These are phyloP conservation scores for Isurus oxyrinchus DNA, from an alignment of 2,113 vertebrate species.

Conservation along the genomic window DNA sequence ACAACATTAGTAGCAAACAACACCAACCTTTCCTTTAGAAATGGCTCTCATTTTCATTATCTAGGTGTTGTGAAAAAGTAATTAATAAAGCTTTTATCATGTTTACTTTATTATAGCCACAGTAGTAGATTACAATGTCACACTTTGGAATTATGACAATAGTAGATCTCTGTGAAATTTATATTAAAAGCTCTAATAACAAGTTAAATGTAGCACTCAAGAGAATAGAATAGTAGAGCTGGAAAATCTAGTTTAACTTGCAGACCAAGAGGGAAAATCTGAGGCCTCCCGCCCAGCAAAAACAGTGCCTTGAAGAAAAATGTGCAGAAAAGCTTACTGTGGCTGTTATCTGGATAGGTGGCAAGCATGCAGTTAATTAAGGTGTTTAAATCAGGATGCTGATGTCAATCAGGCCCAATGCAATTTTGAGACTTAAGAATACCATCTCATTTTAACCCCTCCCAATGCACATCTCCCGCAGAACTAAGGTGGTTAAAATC, in stretches of 20 bases:
- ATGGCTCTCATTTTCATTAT: background rate
- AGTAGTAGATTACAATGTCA: background rate
- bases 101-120: background rate
- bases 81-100: background rate
- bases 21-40: background rate
- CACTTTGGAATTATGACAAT: background rate
- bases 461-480: background rate
- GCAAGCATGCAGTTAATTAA: background rate
- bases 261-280: background rate
- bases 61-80: background rate
- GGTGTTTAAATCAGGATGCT: background rate
- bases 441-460: background rate
- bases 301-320: background rate
- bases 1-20: background rate
- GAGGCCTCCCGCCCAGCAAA: background rate
- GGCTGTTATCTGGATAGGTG: background rate
- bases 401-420: background rate
- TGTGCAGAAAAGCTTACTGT: background rate
- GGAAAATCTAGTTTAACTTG: background rate
- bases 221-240: background rate
- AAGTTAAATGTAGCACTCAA: background rate
- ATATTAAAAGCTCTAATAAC: background rate
- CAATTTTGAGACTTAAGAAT: background rate
- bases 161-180: background rate
- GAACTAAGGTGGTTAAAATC: background rate